phyloP scores from a whole-genome alignment of 1,140 invertebrate genomes.

The Cherax destructor region DNA sequence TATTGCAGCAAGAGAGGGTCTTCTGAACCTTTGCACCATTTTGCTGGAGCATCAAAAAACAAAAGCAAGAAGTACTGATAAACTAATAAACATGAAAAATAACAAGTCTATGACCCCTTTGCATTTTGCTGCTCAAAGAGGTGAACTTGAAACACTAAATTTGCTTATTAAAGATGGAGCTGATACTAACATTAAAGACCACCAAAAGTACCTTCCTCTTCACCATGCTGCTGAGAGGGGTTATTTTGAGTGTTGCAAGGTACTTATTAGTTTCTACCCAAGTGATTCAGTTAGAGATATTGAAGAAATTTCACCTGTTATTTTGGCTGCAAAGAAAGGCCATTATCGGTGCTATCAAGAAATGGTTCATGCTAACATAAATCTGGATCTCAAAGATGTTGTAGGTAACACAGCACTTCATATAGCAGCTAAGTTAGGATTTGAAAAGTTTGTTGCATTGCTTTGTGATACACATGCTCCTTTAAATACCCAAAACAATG shows the following conservation, averaged over 20 bases:
- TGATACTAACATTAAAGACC: not conserved
- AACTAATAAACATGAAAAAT: conserved; percentile 10
- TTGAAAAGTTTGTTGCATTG: not conserved
- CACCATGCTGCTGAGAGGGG: conserved; percentile 36
- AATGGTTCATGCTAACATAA: not conserved
- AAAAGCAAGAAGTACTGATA: not conserved
- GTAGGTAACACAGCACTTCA: conserved; percentile 13
- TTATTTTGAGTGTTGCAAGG: conserved; percentile 6
- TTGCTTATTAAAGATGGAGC: conserved; percentile 23
- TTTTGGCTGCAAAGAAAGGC: conserved; percentile 36
- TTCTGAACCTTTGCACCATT: not conserved
- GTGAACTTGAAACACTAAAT: not conserved
- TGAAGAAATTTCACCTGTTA: not conserved
- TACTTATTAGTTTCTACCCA: conserved; percentile 7
- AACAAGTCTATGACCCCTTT: conserved; percentile 23
- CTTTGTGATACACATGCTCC: conserved; percentile 2
- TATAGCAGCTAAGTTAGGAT: conserved; percentile 14
- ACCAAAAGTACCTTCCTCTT: conserved; percentile 20
- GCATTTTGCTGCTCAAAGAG: conserved; percentile 15
- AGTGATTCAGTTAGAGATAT: not conserved
- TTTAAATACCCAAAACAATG: not conserved
- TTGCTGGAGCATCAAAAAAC: not conserved
- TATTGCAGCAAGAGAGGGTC: conserved; percentile 34
- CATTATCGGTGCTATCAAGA: conserved; percentile 9
- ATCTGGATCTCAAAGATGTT: not conserved